Conservation (phyloP, 1,140 invertebrate species). For the Scylla paramamosain region DNA sequence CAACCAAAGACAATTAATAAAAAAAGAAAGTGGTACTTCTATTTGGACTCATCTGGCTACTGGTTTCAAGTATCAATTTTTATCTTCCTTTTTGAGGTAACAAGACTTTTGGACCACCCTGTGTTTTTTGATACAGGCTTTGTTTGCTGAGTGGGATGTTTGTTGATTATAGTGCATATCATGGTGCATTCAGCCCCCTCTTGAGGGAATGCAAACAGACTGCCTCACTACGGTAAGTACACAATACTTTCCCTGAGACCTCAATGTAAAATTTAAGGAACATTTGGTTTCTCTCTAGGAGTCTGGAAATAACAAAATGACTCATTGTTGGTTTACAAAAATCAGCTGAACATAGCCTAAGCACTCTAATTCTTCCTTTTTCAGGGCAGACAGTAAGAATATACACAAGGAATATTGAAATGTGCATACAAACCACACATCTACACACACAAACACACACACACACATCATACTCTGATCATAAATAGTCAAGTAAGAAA, state of each 20-base stretch:
- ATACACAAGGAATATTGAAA: neutral
- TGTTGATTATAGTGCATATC: constrained; percentile 2
- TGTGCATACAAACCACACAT: neutral
- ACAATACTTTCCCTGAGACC: constrained; percentile 9
- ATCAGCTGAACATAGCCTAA: neutral
- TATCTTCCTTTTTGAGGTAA: neutral
- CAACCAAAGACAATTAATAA: too few species aligned
- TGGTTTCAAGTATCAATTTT: neutral
- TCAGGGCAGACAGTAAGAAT: neutral
- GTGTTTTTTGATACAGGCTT: neutral
- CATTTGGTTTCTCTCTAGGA: neutral
- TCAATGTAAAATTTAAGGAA: constrained; percentile 29
- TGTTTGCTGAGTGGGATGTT: neutral
- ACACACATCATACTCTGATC: neutral
- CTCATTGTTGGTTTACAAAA: neutral
- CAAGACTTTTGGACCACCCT: neutral
- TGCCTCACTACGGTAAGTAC: constrained; percentile 11
- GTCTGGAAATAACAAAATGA: neutral
- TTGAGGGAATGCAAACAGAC: neutral
- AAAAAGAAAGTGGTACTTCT: too few species aligned
- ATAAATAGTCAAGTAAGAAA: neutral
- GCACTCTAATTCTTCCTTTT: neutral
- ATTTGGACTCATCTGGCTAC: too few species aligned
- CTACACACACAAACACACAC: neutral
- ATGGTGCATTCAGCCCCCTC: neutral